Percentiles rank a stretch among this genome's conserved stretches.
These are phyloP conservation scores for Festucalex cinctus DNA, from an alignment of 2,113 vertebrate genomes.

Conservation along the genomic window DNA sequence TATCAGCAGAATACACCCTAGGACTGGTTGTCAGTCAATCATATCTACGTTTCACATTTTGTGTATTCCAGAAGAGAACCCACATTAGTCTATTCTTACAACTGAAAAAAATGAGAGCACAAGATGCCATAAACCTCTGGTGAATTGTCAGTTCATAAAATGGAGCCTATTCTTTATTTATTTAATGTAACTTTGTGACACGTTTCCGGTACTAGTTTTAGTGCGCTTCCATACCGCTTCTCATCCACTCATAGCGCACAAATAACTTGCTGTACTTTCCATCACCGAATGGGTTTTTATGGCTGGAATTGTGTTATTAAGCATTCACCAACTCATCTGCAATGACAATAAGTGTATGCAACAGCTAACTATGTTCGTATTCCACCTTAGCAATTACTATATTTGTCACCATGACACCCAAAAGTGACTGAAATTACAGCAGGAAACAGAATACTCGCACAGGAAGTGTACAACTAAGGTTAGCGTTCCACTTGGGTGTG, in stretches of 20 bases:
- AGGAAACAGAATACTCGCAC: too few relatives aligned
- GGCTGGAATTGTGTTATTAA: neutral
- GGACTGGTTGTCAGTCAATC: too few relatives aligned
- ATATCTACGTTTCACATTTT: neutral
- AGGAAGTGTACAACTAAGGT: neutral
- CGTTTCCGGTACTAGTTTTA: neutral
- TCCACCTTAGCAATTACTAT: neutral
- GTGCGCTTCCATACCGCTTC: neutral
- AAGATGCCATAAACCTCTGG: neutral
- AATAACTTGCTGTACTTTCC: neutral
- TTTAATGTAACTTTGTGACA: too few relatives aligned
- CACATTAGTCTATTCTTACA: neutral
- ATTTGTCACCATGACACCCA: neutral
- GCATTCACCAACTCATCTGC: neutral
- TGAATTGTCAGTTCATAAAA: neutral
- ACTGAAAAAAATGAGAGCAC: neutral
- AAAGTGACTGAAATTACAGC: neutral
- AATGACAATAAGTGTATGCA: neutral
- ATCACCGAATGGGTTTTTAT: neutral
- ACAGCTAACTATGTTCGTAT: neutral
- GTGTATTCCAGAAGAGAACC: neutral
- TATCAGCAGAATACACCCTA: too few relatives aligned
- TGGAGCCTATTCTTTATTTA: neutral
- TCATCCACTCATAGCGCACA: neutral
- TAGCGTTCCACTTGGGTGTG: neutral